Conservation (phyloP, 1,140 invertebrate species). For the Halesus radiatus region DNA sequence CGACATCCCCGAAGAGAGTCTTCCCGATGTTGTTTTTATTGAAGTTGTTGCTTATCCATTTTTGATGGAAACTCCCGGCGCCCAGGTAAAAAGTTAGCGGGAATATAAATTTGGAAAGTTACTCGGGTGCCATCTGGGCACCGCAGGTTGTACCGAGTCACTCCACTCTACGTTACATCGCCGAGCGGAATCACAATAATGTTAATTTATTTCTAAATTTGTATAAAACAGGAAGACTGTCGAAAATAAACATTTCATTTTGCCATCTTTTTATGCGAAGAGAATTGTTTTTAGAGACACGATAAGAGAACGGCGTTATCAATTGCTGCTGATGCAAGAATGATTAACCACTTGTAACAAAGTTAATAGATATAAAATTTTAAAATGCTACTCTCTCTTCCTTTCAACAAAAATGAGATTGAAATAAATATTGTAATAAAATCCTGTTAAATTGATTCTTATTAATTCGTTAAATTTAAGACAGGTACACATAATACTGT, state of each 20-base stretch:
- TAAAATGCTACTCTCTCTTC: no score
- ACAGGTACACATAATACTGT: no score
- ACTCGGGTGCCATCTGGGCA: constrained; percentile 30
- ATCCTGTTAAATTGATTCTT: no score
- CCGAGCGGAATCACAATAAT: constrained; percentile 34
- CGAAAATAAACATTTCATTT: constrained; percentile 12
- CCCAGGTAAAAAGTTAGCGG: constrained; percentile 47
- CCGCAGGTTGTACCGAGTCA: constrained; percentile 42
- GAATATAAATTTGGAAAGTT: constrained; percentile 51
- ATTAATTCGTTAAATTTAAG: no score
- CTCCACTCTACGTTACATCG: neutral
- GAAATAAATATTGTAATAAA: no score
- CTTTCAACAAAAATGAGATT: no score
- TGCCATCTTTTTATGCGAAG: neutral
- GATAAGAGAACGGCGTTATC: no score
- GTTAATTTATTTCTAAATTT: constrained; percentile 44
- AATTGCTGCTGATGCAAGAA: no score
- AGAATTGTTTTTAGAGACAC: no score
- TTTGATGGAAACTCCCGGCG: constrained; percentile 38
- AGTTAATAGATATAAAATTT: no score
- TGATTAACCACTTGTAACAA: no score
- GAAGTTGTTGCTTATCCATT: constrained; percentile 47
- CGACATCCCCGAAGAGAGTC: constrained; percentile 33
- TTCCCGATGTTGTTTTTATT: constrained; percentile 46
- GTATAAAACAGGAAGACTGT: constrained; percentile 25